A percentile compares a stretch with the other conserved stretches of the same genome.
Evolutionary conservation across 2,113 vertebrate genomes (phyloP).

Genomic region (Osmerus mordax): DNA sequence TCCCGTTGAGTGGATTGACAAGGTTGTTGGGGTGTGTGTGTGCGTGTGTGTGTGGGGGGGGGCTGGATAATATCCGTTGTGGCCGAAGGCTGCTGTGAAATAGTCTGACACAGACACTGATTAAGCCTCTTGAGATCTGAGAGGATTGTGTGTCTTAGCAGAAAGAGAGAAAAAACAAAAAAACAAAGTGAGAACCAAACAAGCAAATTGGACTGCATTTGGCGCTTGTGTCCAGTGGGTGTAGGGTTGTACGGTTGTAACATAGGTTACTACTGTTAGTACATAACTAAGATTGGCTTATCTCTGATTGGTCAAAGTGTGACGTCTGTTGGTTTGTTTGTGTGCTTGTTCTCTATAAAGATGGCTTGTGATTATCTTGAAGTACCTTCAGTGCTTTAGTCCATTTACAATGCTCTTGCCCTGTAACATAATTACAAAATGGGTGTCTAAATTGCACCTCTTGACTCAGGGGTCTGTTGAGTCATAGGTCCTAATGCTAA

Average conservation of each 20-base stretch:
- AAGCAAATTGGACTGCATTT: constrained; percentile 64
- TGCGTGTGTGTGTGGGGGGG: constrained; percentile 27
- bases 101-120: constrained; percentile 74
- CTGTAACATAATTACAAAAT: constrained; percentile 20
- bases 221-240: constrained; percentile 59
- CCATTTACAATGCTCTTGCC: background rate
- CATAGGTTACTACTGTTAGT: background rate
- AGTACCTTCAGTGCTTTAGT: no score
- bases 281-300: constrained; percentile 20
- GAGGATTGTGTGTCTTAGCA: constrained; percentile 69
- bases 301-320: constrained; percentile 33
- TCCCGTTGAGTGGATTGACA: constrained; percentile 69
- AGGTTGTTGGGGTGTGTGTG: constrained; percentile 54
- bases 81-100: constrained; percentile 67
- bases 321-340: background rate
- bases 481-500: constrained; percentile 21
- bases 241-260: constrained; percentile 10
- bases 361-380: no score
- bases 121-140: constrained; percentile 74
- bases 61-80: constrained; percentile 72
- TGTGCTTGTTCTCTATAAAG: background rate
- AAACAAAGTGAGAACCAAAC: constrained; percentile 39
- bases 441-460: constrained; percentile 53
- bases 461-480: constrained; percentile 53
- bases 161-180: constrained; percentile 43